These are phyloP conservation scores for Empidonax traillii DNA, from an alignment of 2,113 vertebrate species.

Conservation along the genomic window DNA sequence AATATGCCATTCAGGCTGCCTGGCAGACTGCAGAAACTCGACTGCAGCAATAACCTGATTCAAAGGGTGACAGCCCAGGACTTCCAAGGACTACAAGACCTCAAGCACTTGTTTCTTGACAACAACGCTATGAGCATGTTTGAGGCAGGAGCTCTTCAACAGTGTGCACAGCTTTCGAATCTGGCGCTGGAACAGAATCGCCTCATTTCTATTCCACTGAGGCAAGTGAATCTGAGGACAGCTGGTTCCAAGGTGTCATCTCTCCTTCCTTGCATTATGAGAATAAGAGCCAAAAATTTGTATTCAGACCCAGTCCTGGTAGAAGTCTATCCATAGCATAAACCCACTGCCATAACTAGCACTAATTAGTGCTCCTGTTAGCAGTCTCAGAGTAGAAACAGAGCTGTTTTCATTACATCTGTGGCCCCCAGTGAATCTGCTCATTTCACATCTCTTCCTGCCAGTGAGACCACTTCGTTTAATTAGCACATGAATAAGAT, in stretches of 20 bases:
- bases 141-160: slow-evolving; percentile 77
- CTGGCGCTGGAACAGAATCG: slow-evolving; percentile 83
- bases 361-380: background rate
- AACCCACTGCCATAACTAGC: background rate
- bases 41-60: slow-evolving; percentile 81
- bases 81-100: slow-evolving; percentile 73
- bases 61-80: slow-evolving; percentile 72
- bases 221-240: slow-evolving; percentile 60
- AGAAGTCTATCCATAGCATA: background rate
- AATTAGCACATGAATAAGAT: background rate
- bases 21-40: slow-evolving; percentile 76
- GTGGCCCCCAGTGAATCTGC: background rate
- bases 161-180: slow-evolving; percentile 75
- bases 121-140: slow-evolving; percentile 77
- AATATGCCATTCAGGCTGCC: slow-evolving; percentile 72
- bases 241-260: background rate
- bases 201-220: slow-evolving; percentile 75
- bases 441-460: background rate
- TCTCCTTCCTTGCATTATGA: background rate
- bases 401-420: background rate
- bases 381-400: background rate
- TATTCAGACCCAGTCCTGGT: background rate
- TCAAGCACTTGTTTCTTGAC: slow-evolving; percentile 84
- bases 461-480: background rate
- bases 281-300: background rate